Base-by-base conservation (phyloP, 2,797 vertebrate species). In the Austrolebias charrua region DNA sequence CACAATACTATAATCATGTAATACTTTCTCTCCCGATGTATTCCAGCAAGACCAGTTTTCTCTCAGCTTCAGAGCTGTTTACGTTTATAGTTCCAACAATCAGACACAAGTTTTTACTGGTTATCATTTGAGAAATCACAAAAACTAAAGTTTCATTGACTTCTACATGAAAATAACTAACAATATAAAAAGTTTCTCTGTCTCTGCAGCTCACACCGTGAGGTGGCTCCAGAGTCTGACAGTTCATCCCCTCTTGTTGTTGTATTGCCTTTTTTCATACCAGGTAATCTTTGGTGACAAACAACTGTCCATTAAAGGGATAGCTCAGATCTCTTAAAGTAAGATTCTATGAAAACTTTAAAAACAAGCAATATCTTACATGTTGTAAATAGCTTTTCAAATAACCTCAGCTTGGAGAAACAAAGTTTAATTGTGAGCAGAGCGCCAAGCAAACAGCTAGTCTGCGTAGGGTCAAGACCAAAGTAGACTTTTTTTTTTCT, bases 281-380 rank as follows among this genome's bases (percentile, higher is more conserved):
- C 91, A 87, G 84, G 88, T 86, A 75, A 71, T 96, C 95, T 96
- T 97, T 96, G 95, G 95, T 95, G 94, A 93, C 91, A 82, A 91
- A 81, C 85, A 77, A 90, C 84, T 88, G 79, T 86, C 61, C 13
- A 35, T 63, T 69, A 40, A 40, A 40, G 38, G 11, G 38, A 40
- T 12, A 40, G 38, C 12, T 40, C 38, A 40, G 11, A 12, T 33
- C 38, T 40, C 38, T 40, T 40, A 40, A 12, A 13, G 38, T 40
- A 12, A 12, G 38, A 11, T 12, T 12, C 38, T 40, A 11, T 40
- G 11, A 11, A 40, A 40, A 40, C 11, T 11, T 40, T 40, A 40
- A 12, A 11, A 40, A 40, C 38, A 40, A 40, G 38, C 11, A 40
- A 40, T 12, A 40, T 40, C 38, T 40, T 40, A 40, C 38, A 11